Evolutionary conservation across 2,888 invertebrate genomes (phyloP), one percentile per base, ranked within the genome.

Genomic region (Cerceris rybyensis): DNA sequence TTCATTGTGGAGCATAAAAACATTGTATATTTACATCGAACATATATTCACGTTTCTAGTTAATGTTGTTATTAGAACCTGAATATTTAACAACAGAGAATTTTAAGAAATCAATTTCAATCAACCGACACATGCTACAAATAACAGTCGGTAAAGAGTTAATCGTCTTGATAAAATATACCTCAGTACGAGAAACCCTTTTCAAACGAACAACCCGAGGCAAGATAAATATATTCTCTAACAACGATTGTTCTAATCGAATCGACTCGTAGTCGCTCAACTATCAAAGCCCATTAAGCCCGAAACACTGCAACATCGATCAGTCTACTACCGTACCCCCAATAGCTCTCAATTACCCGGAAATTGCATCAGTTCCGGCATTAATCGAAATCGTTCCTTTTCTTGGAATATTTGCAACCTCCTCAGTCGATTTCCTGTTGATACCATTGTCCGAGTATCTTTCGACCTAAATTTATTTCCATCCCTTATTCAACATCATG

Each of bases 171-270:
- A 4, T 28, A 28, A 28, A 28, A 28, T 28, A 28, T 28, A 28
- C 28, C 28, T 28, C 28, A 28, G 28, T 2, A 28, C 28, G 28
- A 28, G 28, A 28, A 28, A 28, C 28, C 28, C 28, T 28, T 28
- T 54, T 54, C 7, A 1, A 16, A n/a, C n/a, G 54, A 54, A 14
- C 9, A 5, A 46, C 5, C 46, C 9, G 7, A 52, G 52, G 52
- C n/a, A 52, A 52, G 7, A 2, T 7, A n/a, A 52, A 13, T 52
- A 13, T 52, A 46, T n/a, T 11, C 9, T 52, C 14, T 1, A 14
- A n/a, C 14, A 52, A 52, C n/a, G 52, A 52, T 52, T 52, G 52
- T n/a, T 14, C n/a, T 52, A 14, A 52, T 52, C 52, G 14, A 52
- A 52, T 14, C 52, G 46, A 46, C 13, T 46, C 46, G 46, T 11